These are phyloP conservation scores for Pristis pectinata DNA, from an alignment of 2,797 vertebrate genomes.

Conservation along the genomic window DNA sequence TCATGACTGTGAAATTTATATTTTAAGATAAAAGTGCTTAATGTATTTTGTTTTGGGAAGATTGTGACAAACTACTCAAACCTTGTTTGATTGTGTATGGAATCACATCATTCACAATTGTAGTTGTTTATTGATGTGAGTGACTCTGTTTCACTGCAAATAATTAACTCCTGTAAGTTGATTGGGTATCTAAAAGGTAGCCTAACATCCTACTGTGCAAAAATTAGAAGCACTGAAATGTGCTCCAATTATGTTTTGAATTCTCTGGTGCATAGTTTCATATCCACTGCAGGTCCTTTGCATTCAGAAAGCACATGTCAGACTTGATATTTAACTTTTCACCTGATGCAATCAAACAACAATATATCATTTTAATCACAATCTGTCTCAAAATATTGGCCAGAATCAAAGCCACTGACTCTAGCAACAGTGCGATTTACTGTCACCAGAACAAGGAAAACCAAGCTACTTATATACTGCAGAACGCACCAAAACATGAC, in stretches of 20 bases:
- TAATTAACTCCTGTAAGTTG: background rate
- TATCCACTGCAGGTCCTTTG: too few relatives aligned
- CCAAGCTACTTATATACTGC: background rate
- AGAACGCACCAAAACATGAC: background rate
- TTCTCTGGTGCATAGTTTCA: too few relatives aligned
- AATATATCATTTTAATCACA: too few relatives aligned
- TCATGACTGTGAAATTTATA: background rate
- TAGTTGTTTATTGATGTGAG: background rate
- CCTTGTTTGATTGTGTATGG: background rate
- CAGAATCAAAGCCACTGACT: background rate
- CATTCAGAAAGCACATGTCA: too few relatives aligned
- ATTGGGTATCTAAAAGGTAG: background rate
- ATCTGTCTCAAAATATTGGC: background rate
- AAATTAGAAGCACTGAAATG: background rate
- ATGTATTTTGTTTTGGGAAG: background rate
- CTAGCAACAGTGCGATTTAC: background rate
- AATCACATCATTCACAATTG: background rate
- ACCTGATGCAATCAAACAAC: too few relatives aligned
- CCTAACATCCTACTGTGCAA: background rate
- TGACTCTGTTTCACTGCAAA: background rate
- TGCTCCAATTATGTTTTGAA: too few relatives aligned
- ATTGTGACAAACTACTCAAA: background rate
- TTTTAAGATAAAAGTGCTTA: background rate
- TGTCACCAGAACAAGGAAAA: background rate
- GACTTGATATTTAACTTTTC: too few relatives aligned